These are phyloP conservation scores for Mus musculus DNA, from an alignment of 2,113 vertebrate genomes.

Conservation along the genomic window DNA sequence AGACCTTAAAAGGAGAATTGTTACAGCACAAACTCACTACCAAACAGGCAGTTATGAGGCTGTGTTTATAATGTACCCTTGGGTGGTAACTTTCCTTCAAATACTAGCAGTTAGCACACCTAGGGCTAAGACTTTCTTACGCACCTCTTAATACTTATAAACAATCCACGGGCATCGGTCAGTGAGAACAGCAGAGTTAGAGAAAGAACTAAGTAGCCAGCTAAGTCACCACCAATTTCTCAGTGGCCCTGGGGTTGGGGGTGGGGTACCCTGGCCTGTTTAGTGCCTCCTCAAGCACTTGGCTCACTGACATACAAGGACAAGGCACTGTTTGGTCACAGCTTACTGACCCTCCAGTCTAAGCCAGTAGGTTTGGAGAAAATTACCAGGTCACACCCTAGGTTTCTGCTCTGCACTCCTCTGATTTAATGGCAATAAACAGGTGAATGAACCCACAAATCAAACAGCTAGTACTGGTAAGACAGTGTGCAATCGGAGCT, in stretches of 20 bases:
- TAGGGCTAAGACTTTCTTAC: not conserved
- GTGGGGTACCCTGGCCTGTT: not conserved
- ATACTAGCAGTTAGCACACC: not conserved
- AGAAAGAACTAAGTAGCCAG: not conserved
- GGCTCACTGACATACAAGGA: not conserved
- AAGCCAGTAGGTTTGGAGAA: slow-evolving; percentile 9
- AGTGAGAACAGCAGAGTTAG: not conserved
- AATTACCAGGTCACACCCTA: not conserved
- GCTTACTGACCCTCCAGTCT: not conserved
- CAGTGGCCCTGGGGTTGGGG: not conserved
- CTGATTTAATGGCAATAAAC: not conserved
- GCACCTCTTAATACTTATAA: not conserved
- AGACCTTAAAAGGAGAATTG: not conserved
- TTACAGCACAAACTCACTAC: not conserved
- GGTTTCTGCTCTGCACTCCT: not conserved
- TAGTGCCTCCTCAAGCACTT: not conserved
- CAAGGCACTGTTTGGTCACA: not conserved
- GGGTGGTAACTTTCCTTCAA: not conserved
- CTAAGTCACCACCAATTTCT: not conserved
- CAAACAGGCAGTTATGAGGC: not conserved
- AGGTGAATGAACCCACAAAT: not conserved
- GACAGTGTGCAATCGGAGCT: not conserved
- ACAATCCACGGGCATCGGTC: not conserved
- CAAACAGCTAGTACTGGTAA: not conserved
- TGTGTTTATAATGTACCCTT: not conserved